Percentiles rank a stretch among this genome's conserved stretches.
phyloP scores from a whole-genome alignment of 2,888 invertebrate species.

The Scelioninae gen. 1 region DNA sequence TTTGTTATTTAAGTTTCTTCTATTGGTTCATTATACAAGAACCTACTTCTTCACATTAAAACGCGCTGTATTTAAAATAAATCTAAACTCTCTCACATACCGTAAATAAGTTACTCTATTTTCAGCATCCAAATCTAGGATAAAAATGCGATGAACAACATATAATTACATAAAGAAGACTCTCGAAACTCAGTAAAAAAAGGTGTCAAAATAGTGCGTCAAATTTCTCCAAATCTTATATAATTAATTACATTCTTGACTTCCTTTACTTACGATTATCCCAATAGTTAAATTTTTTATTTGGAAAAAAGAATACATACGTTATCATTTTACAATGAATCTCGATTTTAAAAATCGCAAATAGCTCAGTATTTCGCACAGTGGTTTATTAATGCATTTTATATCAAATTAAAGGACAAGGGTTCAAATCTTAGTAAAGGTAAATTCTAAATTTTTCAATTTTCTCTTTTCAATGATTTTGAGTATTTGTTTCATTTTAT shows the following conservation, averaged over 20 bases:
- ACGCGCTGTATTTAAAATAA: not conserved
- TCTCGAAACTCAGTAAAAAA: not conserved
- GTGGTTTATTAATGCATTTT: too few species aligned
- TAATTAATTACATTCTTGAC: not conserved
- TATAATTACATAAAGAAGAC: slow-evolving; percentile 10
- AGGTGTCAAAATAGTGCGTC: not conserved
- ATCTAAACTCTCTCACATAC: not conserved
- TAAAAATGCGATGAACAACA: slow-evolving; percentile 15
- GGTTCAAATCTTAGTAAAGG: too few species aligned
- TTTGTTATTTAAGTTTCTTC: too few species aligned
- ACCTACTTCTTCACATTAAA: not conserved
- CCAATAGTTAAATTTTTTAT: not conserved
- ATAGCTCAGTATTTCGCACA: not conserved
- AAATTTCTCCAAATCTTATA: slow-evolving; percentile 14
- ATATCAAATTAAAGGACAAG: too few species aligned
- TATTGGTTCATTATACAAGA: too few species aligned
- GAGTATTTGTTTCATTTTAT: too few species aligned
- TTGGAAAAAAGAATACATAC: too few species aligned
- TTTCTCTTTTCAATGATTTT: too few species aligned
- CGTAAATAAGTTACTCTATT: slow-evolving; percentile 12
- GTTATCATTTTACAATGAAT: too few species aligned
- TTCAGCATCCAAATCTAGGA: slow-evolving; percentile 3
- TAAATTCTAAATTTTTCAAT: too few species aligned
- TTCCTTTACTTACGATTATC: not conserved
- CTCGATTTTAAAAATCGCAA: not conserved